Conservation (phyloP, 2,113 vertebrate species). For the Sapajus apella region DNA sequence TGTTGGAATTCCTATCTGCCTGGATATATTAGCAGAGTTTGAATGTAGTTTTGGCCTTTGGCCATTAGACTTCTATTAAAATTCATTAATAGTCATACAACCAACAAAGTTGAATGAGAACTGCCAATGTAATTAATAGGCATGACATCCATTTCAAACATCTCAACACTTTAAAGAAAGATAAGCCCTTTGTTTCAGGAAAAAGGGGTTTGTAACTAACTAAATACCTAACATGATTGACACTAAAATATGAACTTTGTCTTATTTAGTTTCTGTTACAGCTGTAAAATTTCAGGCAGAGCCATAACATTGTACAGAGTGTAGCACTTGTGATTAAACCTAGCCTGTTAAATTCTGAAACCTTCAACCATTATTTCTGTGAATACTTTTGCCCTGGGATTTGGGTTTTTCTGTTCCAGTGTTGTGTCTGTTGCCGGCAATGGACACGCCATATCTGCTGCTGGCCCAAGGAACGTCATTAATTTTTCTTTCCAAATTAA, state of each 20-base stretch:
- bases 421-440: conserved; percentile 85
- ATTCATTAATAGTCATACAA: conserved; percentile 76
- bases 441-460: conserved; percentile 82
- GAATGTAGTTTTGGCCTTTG: conserved; percentile 84
- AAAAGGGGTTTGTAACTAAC: conserved; percentile 65
- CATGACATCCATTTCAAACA: conserved; percentile 68
- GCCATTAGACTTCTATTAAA: conserved; percentile 82
- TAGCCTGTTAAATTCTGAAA: conserved; percentile 71
- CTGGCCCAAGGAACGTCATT: conserved; percentile 80
- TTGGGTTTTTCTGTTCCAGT: conserved; percentile 75
- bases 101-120: conserved; percentile 73
- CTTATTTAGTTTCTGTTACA: conserved; percentile 70
- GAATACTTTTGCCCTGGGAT: conserved; percentile 75
- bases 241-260: conserved; percentile 67
- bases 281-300: conserved; percentile 71
- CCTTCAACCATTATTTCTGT: conserved; percentile 68
- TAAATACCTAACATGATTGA: conserved; percentile 57
- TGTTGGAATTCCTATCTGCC: conserved; percentile 79
- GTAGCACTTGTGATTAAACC: conserved; percentile 69
- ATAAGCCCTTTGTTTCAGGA: conserved; percentile 63
- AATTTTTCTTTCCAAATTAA: conserved; percentile 76
- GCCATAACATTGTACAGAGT: conserved; percentile 57
- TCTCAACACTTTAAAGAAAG: conserved; percentile 63
- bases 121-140: conserved; percentile 44
- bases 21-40: conserved; percentile 85